Conservation (phyloP, 35 echinoderm and acorn worm species). For the Lytechinus pictus region DNA sequence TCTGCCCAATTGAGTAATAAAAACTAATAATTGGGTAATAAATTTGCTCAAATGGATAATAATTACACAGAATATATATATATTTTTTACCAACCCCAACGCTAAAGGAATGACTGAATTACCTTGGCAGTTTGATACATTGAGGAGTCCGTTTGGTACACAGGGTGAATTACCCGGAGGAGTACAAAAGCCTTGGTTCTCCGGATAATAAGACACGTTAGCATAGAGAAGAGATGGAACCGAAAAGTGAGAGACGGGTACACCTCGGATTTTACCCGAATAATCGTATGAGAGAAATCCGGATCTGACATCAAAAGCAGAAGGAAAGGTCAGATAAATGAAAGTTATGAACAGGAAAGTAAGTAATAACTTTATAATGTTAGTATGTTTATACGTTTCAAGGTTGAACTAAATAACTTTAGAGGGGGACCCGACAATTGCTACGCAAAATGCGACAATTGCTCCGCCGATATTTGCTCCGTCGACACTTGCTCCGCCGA, state of each 20-base stretch:
- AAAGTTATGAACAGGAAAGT: not conserved
- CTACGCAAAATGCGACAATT: too few species aligned
- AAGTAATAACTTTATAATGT: not conserved
- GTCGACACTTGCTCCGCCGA: too few species aligned
- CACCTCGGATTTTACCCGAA: slow-evolving; percentile 49
- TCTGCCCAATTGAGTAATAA: too few species aligned
- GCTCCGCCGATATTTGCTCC: too few species aligned
- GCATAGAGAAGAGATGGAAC: slow-evolving; percentile 73
- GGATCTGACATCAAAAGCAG: slow-evolving; percentile 25
- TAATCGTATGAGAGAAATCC: slow-evolving; percentile 56
- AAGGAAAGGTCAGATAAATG: not conserved
- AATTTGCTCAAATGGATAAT: too few species aligned
- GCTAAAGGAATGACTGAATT: not conserved
- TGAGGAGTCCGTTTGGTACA: slow-evolving; percentile 72
- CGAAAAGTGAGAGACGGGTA: slow-evolving; percentile 54
- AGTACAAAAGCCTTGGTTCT: slow-evolving; percentile 87
- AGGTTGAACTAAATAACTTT: too few species aligned
- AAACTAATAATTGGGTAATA: too few species aligned
- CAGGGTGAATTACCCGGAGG: slow-evolving; percentile 67
- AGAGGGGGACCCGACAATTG: too few species aligned
- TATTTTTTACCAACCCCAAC: too few species aligned
- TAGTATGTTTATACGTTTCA: too few species aligned
- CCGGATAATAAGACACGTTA: slow-evolving; percentile 72
- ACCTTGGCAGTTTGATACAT: slow-evolving; percentile 80
- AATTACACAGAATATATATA: too few species aligned